Evolutionary conservation across 2,888 invertebrate species (phyloP).

Genomic region (Melangyna quadrimaculata): DNA sequence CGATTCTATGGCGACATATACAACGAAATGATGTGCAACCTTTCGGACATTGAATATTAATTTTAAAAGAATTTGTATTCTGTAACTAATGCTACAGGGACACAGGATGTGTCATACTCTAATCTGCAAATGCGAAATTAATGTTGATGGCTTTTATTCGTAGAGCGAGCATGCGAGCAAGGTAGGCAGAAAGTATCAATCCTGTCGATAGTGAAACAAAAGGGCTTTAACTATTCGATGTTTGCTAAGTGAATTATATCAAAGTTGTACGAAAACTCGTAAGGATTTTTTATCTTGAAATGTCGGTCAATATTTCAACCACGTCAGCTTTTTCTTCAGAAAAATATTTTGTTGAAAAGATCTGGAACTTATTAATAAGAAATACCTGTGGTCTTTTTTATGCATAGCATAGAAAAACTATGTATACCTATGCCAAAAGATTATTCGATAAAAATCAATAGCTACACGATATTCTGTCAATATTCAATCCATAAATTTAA

Average conservation of each 20-base stretch:
- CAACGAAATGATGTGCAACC: background rate
- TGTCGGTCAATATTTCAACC: too few species aligned
- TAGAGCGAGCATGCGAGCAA: too few species aligned
- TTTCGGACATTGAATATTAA: background rate
- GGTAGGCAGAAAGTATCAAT: too few species aligned
- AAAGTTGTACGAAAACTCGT: too few species aligned
- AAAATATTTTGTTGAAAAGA: too few species aligned
- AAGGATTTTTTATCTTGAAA: too few species aligned
- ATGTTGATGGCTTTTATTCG: background rate
- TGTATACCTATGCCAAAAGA: background rate
- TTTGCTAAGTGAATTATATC: too few species aligned
- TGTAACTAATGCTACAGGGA: background rate
- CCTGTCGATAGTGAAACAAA: too few species aligned
- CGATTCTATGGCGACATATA: background rate
- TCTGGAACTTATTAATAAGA: background rate
- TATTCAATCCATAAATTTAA: conserved; percentile 2
- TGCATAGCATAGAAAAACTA: background rate
- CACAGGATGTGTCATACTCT: background rate
- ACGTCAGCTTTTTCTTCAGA: too few species aligned
- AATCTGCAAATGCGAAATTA: background rate
- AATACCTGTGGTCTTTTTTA: background rate
- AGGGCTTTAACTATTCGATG: too few species aligned
- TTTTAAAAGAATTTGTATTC: background rate
- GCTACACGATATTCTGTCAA: background rate
- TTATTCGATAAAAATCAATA: background rate